Conservation (phyloP, 2,797 vertebrate genomes). For the Anguilla pacifica region DNA sequence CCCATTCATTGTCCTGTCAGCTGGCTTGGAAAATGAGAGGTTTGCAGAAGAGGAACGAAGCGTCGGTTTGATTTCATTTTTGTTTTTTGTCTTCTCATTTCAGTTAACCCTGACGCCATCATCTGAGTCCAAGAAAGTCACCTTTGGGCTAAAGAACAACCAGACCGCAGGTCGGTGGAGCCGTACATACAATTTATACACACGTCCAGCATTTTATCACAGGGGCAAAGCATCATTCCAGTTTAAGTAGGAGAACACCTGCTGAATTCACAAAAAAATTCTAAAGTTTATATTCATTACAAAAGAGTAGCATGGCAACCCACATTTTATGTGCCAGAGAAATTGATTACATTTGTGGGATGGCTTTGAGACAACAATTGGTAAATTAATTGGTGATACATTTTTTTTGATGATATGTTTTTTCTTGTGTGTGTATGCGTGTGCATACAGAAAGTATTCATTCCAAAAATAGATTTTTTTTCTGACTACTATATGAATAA, state of each 20-base stretch:
- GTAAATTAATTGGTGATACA: not conserved
- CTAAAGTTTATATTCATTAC: no score
- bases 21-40: not conserved
- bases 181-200: not conserved
- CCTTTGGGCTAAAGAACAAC: slow-evolving; percentile 90
- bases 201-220: not conserved
- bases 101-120: slow-evolving; percentile 53
- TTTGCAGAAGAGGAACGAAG: not conserved
- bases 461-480: no score
- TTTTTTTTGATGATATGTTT: not conserved
- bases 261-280: no score
- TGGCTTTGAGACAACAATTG: not conserved
- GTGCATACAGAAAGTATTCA: no score
- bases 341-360: not conserved
- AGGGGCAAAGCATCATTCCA: not conserved
- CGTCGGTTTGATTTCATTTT: not conserved
- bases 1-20: not conserved
- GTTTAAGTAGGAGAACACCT: not conserved
- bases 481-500: no score
- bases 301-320: not conserved
- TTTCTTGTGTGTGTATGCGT: no score
- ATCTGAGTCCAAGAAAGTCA: slow-evolving; percentile 86
- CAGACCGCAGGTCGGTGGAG: slow-evolving; percentile 81
- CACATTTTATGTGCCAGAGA: not conserved
- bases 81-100: slow-evolving; percentile 28